Base-by-base conservation (phyloP, 2,797 vertebrate species). In the Cirrhinus mrigala region DNA sequence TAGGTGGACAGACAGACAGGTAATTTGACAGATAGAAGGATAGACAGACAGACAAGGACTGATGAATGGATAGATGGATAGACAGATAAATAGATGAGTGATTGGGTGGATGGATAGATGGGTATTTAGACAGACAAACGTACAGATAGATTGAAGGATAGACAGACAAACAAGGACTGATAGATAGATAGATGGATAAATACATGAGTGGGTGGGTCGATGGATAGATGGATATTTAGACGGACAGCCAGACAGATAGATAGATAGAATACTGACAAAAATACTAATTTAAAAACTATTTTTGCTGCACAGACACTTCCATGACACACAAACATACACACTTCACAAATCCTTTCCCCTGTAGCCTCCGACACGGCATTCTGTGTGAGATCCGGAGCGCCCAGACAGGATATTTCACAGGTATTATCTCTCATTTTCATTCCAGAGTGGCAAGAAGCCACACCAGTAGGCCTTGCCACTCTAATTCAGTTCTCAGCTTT, bases 381-480 rank as follows among this genome's bases (percentile, higher is more conserved):
- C 48, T 18, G 24, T 46, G 29, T 20, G 48, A 84, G 69, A 84
- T 62, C 62, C 33, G 58, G 58, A 71, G 56, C n/a, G 12, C 20
- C 69, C 62, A 64, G 37, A 77, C 69, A 82, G 54, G 87, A 89
- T 88, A 89, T 90, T 89, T 81, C 75, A 83, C 87, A 79, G 60
- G 54, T 37, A 86, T 29, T 91, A 91, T 79, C 78, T 87, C 64
- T 81, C 70, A 75, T 92, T 91, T 91, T 90, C 87, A 91, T 92
- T 90, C 90, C 90, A 91, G 82, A 90, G 90, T 75, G 64, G 76
- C 89, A 89, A 89, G 91, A 90, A 82, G 90, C 85, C 85, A 58
- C 75, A 85, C 85, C 90, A 90, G 92, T 87, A 22, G 73, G 86
- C 85, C 84, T 85, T 83, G 73, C 64, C 88, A 85, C 88, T 89